Evolutionary conservation across 2,797 vertebrate species (phyloP), one percentile per base, ranked within the genome.

Genomic region (Tiaroga cobitis): DNA sequence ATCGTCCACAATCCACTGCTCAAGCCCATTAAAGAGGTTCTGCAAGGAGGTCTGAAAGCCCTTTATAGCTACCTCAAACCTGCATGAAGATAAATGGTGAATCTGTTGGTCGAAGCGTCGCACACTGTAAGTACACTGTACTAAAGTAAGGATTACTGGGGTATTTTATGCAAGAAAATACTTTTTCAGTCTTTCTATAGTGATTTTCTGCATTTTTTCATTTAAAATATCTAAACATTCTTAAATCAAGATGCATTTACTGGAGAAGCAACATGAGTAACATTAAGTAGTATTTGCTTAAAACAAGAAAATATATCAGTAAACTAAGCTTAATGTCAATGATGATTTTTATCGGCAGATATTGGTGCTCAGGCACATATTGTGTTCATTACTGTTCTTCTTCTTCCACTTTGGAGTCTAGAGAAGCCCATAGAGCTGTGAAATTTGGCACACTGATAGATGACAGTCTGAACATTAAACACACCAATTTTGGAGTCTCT

Each of bases 1-100:
- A 96, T 99, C 9, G 91, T 95, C 46, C 96, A 96, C 73, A 99
- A 99, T 88, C 97, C 97, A 3, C 91, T 99, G 39, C 87, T 96
- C 39, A 97, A 97, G 81, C 97, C 97, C 1, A 94, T 99, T 73
- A 95, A 97, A 0, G 96, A 97, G 91, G 93, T 97, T 3, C 83
- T 98, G 2, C 96, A 97, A 21, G 97, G 96, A 0, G 98, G 98
- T 3, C 93, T 99, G 68, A 95, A 95, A 65, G 93, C 93, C 77
- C 92, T 96, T 59, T 96, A 95, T 88, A 95, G 92, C 92, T 96
- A 95, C 89, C 94, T 96, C 89, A 95, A 94, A 83, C 93, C 92
- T 76, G 90, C 92, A 41, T 95, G 92, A 95, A 18, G 32, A 9
- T 3, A 6, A 34, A 9, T 26, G 32, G 0, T 16, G n/a, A 24